Percentiles rank a stretch among this genome's conserved stretches.
phyloP scores from a whole-genome alignment of 1,140 invertebrate species.

The Heliconius eleuchia region DNA sequence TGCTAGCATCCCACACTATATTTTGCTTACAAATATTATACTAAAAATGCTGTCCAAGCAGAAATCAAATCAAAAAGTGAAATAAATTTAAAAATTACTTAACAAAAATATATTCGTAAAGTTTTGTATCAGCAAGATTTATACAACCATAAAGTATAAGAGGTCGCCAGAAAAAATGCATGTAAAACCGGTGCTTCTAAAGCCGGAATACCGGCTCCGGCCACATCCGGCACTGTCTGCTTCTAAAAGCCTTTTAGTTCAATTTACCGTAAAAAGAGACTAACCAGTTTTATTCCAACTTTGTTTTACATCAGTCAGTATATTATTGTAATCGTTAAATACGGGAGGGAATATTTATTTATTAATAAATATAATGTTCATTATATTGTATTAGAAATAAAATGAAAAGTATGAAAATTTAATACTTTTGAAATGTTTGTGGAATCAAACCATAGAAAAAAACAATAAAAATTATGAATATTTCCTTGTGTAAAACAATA shows the following conservation, averaged over 20 bases:
- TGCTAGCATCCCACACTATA: no score
- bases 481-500: no score
- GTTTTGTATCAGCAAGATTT: neutral
- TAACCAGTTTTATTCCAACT: slow-evolving; percentile 39
- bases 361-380: neutral
- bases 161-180: slow-evolving; percentile 32
- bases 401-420: no score
- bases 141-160: slow-evolving; percentile 24
- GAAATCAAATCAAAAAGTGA: neutral
- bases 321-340: slow-evolving; percentile 38
- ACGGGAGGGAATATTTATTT: neutral
- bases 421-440: no score
- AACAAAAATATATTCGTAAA: neutral
- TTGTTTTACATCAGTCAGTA: slow-evolving; percentile 52
- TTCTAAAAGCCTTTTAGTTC: slow-evolving; percentile 74
- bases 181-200: slow-evolving; percentile 43
- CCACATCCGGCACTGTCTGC: slow-evolving; percentile 50
- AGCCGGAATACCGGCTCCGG: slow-evolving; percentile 59
- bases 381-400: neutral
- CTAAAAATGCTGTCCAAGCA: no score
- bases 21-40: no score
- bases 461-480: no score
- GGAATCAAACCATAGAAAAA: no score
- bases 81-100: neutral
- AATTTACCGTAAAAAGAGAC: slow-evolving; percentile 69